phyloP scores from a whole-genome alignment of 2,797 vertebrate species.

The Anguilla anguilla region DNA sequence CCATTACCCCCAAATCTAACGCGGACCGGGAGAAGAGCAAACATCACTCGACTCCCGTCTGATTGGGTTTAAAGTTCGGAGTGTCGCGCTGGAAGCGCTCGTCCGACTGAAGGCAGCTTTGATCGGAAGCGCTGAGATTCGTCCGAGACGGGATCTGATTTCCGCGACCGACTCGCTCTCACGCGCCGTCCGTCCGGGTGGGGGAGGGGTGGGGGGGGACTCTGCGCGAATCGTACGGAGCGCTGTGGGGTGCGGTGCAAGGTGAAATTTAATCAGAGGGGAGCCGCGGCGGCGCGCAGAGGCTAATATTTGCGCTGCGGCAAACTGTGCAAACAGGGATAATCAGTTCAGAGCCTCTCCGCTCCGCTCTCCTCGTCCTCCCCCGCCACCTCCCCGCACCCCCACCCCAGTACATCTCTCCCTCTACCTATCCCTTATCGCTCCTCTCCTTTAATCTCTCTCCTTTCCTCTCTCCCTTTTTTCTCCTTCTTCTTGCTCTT shows the following conservation, averaged over 20 bases:
- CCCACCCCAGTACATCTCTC: background rate
- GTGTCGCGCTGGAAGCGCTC: background rate
- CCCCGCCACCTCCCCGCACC: no score
- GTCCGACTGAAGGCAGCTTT: background rate
- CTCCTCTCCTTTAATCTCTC: background rate
- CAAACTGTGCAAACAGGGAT: constrained; percentile 9
- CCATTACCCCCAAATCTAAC: background rate
- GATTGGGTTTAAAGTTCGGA: background rate
- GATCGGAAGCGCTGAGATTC: background rate
- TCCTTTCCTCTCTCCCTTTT: background rate
- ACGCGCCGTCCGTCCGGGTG: background rate
- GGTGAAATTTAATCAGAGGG: constrained; percentile 15
- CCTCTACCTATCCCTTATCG: background rate
- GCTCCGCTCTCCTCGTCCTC: background rate
- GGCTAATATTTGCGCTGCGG: constrained; percentile 3
- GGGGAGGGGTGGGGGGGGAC: background rate
- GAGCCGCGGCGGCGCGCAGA: background rate
- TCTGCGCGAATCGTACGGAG: no score
- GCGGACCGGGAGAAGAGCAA: background rate
- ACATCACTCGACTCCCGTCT: background rate
- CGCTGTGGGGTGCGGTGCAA: background rate
- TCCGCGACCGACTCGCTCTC: background rate
- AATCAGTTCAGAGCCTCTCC: background rate
- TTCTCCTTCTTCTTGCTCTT: background rate
- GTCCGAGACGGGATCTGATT: background rate